Percentiles rank a stretch among this genome's conserved stretches.
Conservation (phyloP, 2,113 vertebrate genomes). For the Oncorhynchus nerka region DNA sequence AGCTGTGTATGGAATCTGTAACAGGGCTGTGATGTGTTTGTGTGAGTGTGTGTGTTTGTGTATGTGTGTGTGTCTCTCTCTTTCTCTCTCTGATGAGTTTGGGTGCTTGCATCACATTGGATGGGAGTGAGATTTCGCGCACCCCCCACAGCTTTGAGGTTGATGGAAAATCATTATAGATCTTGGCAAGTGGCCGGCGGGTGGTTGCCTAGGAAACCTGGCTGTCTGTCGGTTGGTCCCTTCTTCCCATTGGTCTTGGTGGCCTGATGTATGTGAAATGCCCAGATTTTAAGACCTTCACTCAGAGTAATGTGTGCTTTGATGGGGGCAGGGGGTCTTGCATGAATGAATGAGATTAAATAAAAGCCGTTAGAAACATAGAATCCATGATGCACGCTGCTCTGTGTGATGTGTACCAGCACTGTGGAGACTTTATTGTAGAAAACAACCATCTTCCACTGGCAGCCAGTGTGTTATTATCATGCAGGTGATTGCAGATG, state of each 20-base stretch:
- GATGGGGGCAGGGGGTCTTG: too few relatives aligned
- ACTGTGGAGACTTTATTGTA: too few relatives aligned
- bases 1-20: not conserved
- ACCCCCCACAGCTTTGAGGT: conserved; percentile 2
- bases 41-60: not conserved
- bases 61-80: too few relatives aligned
- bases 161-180: conserved; percentile 74
- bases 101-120: not conserved
- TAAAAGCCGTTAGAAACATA: not conserved
- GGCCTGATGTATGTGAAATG: not conserved
- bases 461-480: too few relatives aligned
- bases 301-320: not conserved
- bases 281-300: not conserved
- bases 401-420: too few relatives aligned
- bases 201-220: conserved; percentile 73
- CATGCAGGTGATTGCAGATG: too few relatives aligned
- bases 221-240: conserved; percentile 1
- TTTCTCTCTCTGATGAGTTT: not conserved
- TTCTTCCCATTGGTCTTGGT: too few relatives aligned
- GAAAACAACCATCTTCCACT: too few relatives aligned
- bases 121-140: not conserved
- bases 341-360: too few relatives aligned
- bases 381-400: not conserved
- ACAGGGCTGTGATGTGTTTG: conserved; percentile 2
- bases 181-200: conserved; percentile 70